Evolutionary conservation across 2,797 vertebrate genomes (phyloP), one percentile per base, ranked within the genome.

Genomic region (Acridotheres tristis): DNA sequence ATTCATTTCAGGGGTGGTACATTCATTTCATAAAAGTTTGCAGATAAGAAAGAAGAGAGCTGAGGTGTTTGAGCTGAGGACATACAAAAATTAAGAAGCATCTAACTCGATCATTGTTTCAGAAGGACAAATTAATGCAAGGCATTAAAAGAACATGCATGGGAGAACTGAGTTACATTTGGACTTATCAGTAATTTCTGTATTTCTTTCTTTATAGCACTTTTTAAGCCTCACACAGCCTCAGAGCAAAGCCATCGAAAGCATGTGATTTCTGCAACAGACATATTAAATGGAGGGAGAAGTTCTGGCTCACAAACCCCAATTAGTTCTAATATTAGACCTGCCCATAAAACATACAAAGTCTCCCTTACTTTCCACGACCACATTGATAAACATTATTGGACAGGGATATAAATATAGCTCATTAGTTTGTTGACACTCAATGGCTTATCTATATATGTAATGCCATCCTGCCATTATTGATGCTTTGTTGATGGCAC

Each of bases 281-380:
- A 84, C 43, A 13, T 85, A 90, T 73, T 77, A 91, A 96, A 89
- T 69, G 73, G 57, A 92, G 38, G 86, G 61, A 95, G 50, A 94
- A 78, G 83, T 85, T 95, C 84, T 94, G 80, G 55, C 87, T 96
- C 94, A 95, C 90, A 90, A 40, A 86, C 43, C 72, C 77, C 81
- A 95, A 93, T 97, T 94, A 96, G 77, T 96, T 95, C 94, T 93
- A 95, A 94, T 92, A 89, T 89, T 95, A 86, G 91, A 38, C 43
- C 81, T 91, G 59, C 25, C 59, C 82, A 95, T 95, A 96, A 95
- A 96, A 91, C 66, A 76, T 42, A 48, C 50, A 69, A 53, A 53
- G 42, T 89, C 83, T 96, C 67, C 48, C 66, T 96, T 83, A 55
- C 90, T 95, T 96, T 96, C 77, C 72, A 76, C 78, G 47, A 75